Conservation (phyloP, 2,113 vertebrate genomes). For the Dolichotis patagonum region DNA sequence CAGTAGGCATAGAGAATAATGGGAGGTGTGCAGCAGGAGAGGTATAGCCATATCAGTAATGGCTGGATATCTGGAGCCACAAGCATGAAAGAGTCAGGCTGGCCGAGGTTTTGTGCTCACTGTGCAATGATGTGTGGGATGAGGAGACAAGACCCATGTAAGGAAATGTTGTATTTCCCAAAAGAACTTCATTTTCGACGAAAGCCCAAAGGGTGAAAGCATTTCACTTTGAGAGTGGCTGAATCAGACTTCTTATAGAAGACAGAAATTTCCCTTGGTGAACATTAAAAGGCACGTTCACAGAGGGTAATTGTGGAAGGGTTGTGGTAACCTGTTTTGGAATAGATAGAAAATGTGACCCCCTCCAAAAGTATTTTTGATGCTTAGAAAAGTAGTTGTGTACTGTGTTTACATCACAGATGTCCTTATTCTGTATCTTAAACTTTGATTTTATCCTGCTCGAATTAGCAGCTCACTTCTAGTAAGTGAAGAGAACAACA, state of each 20-base stretch:
- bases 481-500: not conserved
- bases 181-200: not conserved
- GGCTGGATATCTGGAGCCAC: not conserved
- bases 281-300: not conserved
- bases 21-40: not conserved
- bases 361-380: not conserved
- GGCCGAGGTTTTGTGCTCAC: no score
- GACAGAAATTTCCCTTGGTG: not conserved
- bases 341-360: not conserved
- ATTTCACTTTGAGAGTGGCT: not conserved
- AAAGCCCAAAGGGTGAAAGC: not conserved
- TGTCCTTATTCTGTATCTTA: not conserved
- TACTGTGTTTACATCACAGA: not conserved
- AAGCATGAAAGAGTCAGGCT: fast-evolving
- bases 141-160: not conserved
- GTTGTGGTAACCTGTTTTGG: not conserved
- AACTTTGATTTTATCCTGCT: not conserved
- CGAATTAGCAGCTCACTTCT: not conserved
- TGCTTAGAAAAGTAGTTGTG: not conserved
- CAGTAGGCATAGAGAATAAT: not conserved
- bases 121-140: not conserved
- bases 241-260: not conserved
- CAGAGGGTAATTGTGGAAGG: not conserved
- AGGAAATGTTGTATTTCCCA: not conserved
- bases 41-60: not conserved